Evolutionary conservation across 2,888 invertebrate genomes (phyloP).

Genomic region (Spodoptera littoralis): DNA sequence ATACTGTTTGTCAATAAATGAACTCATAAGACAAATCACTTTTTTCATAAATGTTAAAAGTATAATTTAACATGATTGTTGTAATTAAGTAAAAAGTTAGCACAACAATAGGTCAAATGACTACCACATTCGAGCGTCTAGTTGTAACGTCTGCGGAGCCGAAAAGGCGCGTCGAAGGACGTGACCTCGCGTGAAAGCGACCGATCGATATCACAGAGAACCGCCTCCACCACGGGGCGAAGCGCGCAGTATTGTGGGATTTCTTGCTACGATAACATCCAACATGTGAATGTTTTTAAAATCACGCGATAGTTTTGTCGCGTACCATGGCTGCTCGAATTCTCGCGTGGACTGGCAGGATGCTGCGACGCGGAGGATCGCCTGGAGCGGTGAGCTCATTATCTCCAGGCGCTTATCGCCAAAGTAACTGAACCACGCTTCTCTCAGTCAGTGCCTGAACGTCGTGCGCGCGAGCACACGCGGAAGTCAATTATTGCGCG

Average conservation of each 20-base stretch:
- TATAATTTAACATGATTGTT: too few relatives aligned
- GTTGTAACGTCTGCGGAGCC: constrained; percentile 65
- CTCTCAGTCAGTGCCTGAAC: constrained; percentile 85
- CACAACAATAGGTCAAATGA: constrained; percentile 26
- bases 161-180: constrained; percentile 88
- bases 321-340: constrained; percentile 76
- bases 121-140: constrained; percentile 42
- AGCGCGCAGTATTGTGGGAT: constrained; percentile 79
- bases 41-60: too few relatives aligned
- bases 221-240: constrained; percentile 71
- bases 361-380: constrained; percentile 84
- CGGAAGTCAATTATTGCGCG: constrained; percentile 87
- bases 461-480: constrained; percentile 86
- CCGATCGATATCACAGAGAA: constrained; percentile 83
- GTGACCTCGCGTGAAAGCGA: constrained; percentile 83
- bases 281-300: constrained; percentile 60
- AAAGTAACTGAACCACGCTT: constrained; percentile 73
- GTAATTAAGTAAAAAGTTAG: neutral
- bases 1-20: neutral
- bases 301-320: constrained; percentile 54
- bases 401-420: constrained; percentile 83
- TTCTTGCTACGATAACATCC: constrained; percentile 80
- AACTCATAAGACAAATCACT: too few relatives aligned
- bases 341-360: constrained; percentile 82
- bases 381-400: constrained; percentile 87